Evolutionary conservation across 2,888 invertebrate species (phyloP), one percentile per base, ranked within the genome.

Genomic region (Volucella bombylans): DNA sequence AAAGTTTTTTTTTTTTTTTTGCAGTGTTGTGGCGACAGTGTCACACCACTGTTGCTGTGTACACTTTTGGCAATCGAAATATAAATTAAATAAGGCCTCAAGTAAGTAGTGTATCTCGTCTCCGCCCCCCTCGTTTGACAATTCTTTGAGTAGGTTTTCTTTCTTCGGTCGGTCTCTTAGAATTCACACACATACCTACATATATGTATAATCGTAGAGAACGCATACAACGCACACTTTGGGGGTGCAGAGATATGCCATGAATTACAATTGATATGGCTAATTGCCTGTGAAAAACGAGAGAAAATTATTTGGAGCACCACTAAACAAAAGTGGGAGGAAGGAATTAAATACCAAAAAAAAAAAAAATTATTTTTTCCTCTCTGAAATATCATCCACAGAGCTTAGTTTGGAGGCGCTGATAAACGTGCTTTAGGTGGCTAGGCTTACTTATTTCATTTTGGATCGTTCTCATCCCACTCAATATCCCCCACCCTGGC

Each of bases 21-120:
- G 12, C 18, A n/a, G n/a, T 52, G 9, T 43, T 59, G 55, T 80
- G 52, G 67, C 79, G 45, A 54, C 52, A 79, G 15, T 14, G 54
- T 54, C 45, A 52, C n/a, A n/a, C 4, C 15, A 49, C 76, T 82
- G 82, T 82, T 82, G 82, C 82, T 73, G 82, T 69, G 78, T 62
- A 82, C 78, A 68, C 68, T 82, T 82, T 78, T 78, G 73, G 78
- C 78, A 78, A 68, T 73, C 57, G 62, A 78, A 68, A 62, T 68
- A 67, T 55, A 62, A 72, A 71, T 59, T 59, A 15, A 47, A 55
- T 49, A 49, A 9, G 62, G 72, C 65, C 76, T 55, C 64, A 52
- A 57, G 38, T 47, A 52, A 57, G 38, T 47, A 15, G 15, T 50
- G 8, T 10, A 50, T 9, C n/a, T 52, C 15, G 12, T 12, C 10